Base-by-base conservation (phyloP, 1,140 invertebrate species). In the Drosophila pruinosa region DNA sequence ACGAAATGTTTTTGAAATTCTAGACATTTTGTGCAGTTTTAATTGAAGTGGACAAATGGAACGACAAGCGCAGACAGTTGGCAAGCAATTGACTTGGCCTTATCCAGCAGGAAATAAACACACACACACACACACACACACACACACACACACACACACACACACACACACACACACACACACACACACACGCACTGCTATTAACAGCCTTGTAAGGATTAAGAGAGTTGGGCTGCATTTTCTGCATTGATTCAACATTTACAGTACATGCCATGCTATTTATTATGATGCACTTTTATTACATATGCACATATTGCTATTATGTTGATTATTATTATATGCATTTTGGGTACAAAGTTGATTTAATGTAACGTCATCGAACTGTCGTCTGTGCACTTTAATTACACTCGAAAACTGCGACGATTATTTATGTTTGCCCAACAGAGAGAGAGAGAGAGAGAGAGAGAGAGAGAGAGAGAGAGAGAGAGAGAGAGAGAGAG, bases 201-300 rank as follows among this genome's bases (percentile, higher is more conserved):
- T 28, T 41, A 15, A 7, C 21, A 34, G 38, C 17, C n/a, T 14
- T 12, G 12, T 14, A 17, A 26, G 15, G 19, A 31, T 43, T 52
- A 52, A 34, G 10, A 22, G 6, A 43, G 14, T 19, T 39, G 4
- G 17, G 26, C 61, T 21, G n/a, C 48, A 54, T 38, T 50, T 38
- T 64, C 52, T 26, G 34, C 38, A 52, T 45, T 67, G 54, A 59
- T 57, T 71, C 69, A 72, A 59, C 59, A 72, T 72, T 67, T 72
- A 59, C n/a, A n/a, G n/a, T n/a, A n/a, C 53, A 53, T 59, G 22
- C 47, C 4, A 17, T 64, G 14, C 38, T 54, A 64, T 71, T 43
- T 54, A 21, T 38, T 64, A 24, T 54, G 24, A 31, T 19, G 5
- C 19, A 47, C 26, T 47, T 31, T 26, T 17, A 50, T 31, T 31